phyloP scores from a whole-genome alignment of 2,888 invertebrate genomes.

The Caradrina clavipalpis region DNA sequence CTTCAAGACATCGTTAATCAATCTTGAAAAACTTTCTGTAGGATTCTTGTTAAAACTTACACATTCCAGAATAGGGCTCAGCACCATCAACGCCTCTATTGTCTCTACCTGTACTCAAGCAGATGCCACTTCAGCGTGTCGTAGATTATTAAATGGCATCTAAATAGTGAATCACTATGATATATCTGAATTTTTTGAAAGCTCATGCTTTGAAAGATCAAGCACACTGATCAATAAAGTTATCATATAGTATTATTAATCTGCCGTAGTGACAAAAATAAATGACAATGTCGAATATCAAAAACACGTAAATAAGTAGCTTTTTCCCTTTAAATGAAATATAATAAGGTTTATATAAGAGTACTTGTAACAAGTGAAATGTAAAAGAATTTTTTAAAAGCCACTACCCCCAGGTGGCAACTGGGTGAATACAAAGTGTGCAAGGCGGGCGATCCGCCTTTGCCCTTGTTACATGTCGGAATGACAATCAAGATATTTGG shows the following conservation, averaged over 20 bases:
- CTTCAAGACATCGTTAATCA: no score
- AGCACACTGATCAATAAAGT: not conserved
- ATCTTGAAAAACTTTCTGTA: no score
- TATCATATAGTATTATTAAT: no score
- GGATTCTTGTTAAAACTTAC: no score
- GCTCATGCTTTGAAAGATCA: no score
- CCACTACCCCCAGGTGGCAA: slow-evolving; percentile 85
- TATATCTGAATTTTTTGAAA: not conserved
- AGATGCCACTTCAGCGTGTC: no score
- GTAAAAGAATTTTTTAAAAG: slow-evolving; percentile 81
- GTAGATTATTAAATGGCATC: no score
- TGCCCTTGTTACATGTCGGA: slow-evolving; percentile 73
- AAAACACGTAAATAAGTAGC: not conserved
- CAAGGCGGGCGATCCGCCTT: slow-evolving; percentile 79
- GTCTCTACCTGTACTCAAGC: no score
- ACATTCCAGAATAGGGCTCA: no score
- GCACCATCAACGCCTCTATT: no score
- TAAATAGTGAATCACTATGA: no score
- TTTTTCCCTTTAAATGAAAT: slow-evolving; percentile 35
- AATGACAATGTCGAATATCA: not conserved
- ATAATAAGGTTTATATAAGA: slow-evolving; percentile 59
- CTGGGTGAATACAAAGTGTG: slow-evolving; percentile 88
- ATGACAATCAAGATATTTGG: slow-evolving; percentile 41
- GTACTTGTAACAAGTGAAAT: slow-evolving; percentile 75
- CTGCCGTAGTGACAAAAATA: no score